Evolutionary conservation across 2,797 vertebrate genomes (phyloP), one percentile per base, ranked within the genome.

Genomic region (Melanotaenia boesemani): DNA sequence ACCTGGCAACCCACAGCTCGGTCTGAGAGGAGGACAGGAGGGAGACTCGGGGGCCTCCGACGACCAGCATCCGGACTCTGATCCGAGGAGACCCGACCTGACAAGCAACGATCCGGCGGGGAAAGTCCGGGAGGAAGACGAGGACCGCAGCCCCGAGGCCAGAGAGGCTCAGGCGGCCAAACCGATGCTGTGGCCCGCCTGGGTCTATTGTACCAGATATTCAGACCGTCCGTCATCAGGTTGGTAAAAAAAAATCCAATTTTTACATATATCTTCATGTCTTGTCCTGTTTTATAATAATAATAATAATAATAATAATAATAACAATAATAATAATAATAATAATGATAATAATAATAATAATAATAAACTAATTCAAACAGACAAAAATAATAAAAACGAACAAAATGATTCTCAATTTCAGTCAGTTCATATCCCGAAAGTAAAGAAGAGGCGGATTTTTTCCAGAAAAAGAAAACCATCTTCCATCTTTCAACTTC

Each of bases 181-280:
- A 79, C 94, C 94, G 58, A 96, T 97, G 95, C 93, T 98, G 32
- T 99, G 97, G 97, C 97, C 97, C 10, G 97, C 97, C 58, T 99
- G 97, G 97, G 97, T 99, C 65, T 99, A 99, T 88, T 99, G 97
- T 90, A 99, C 97, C 80, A 95, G 97, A 72, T 99, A 99, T 91
- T 99, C 97, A 16, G 97, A 99, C 92, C 94, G 97, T 63, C 97
- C 97, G 57, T 99, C 97, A 34, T 95, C 97, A 97, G 97, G 97
- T 98, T 94, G 95, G 96, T 82, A 69, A 6, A 26, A 20, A 63
- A 34, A 11, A 28, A 18, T 0, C 30, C n/a, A 48, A 63, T 22
- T 22, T 18, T 4, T 9, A 54, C 7, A n/a, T n/a, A n/a, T n/a
- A n/a, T n/a, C n/a, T n/a, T n/a, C n/a, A n/a, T n/a, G n/a, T n/a